Base-by-base conservation (phyloP, 2,888 invertebrate genomes). In the Drosophila picticornis region DNA sequence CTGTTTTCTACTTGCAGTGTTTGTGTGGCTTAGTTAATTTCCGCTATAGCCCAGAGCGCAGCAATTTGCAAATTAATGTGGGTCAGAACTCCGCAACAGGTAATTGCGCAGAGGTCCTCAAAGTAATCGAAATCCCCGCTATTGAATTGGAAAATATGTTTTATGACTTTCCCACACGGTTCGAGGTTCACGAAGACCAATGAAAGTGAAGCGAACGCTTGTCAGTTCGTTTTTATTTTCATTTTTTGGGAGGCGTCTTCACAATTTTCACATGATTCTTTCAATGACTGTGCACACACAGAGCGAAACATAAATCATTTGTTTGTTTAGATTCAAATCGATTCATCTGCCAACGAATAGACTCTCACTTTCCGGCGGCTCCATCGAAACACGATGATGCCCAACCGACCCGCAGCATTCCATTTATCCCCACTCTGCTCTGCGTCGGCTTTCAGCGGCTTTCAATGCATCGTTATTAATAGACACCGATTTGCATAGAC, bases 11-110 rank as follows among this genome's bases (percentile, higher is more conserved):
- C 59, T 55, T 53, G 52, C 43, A 60, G 32, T 22, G 36, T 72
- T 67, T 64, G 52, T 36, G 62, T 31, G 62, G 72, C 80, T 71
- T 57, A 67, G 82, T 77, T 84, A 84, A 84, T 84, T 86, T 84
- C 87, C 84, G 87, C 75, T 74, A 62, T 74, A 50, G 84, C 84
- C 80, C 55, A 60, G 58, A 77, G 84, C 84, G 29, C 72, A 68
- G 53, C 69, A 72, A 80, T 86, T 84, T 81, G 65, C 70, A 62
- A 80, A 84, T 77, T 84, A 84, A 86, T 86, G 77, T 84, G 84
- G 84, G 84, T 84, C 84, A 86, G 62, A 65, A 68, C 53, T 74
- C 66, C 73, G 52, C 72, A 77, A 71, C 56, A 69, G 70, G 84
- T 75, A 77, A 81, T 81, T 80, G 84, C 58, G 64, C 73, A 65